These are phyloP conservation scores for Sebastes trivittatus DNA, from an alignment of 2,797 vertebrate species.

Conservation along the genomic window DNA sequence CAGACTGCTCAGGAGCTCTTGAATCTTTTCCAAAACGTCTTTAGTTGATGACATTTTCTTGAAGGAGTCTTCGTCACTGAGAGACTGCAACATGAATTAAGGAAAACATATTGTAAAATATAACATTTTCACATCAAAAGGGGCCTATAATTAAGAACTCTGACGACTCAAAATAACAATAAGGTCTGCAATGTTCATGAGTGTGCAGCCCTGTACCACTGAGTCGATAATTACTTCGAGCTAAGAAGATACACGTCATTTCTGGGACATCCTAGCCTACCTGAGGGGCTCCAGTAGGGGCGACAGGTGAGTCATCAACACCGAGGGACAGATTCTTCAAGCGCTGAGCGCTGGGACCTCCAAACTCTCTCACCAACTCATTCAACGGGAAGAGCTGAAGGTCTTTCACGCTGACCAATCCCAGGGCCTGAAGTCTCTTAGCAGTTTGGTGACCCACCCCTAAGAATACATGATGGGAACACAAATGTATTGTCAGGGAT, in stretches of 20 bases:
- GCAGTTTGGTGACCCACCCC: slow-evolving; percentile 89
- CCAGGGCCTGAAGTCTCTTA: slow-evolving; percentile 84
- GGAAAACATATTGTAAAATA: neutral
- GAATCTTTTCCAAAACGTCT: slow-evolving; percentile 84
- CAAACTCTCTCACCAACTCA: slow-evolving; percentile 84
- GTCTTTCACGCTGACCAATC: slow-evolving; percentile 81
- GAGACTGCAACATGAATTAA: slow-evolving; percentile 81
- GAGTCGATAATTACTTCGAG: neutral
- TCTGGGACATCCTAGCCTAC: slow-evolving; percentile 63
- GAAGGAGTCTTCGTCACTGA: slow-evolving; percentile 95
- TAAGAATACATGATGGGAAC: slow-evolving; percentile 41
- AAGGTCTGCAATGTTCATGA: neutral
- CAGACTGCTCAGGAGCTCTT: slow-evolving; percentile 85
- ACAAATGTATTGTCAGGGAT: neutral
- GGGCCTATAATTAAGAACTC: neutral
- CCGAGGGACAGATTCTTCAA: slow-evolving; percentile 87
- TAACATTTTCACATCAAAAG: neutral
- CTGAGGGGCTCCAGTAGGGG: slow-evolving; percentile 88
- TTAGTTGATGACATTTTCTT: slow-evolving; percentile 87
- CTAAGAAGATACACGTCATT: neutral
- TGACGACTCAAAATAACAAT: neutral
- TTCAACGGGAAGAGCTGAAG: slow-evolving; percentile 82
- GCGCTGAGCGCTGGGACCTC: slow-evolving; percentile 78
- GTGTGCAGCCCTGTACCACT: neutral
- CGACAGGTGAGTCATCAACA: slow-evolving; percentile 86